These are phyloP conservation scores for Pangasius djambal DNA, from an alignment of 2,797 vertebrate species.

Conservation along the genomic window DNA sequence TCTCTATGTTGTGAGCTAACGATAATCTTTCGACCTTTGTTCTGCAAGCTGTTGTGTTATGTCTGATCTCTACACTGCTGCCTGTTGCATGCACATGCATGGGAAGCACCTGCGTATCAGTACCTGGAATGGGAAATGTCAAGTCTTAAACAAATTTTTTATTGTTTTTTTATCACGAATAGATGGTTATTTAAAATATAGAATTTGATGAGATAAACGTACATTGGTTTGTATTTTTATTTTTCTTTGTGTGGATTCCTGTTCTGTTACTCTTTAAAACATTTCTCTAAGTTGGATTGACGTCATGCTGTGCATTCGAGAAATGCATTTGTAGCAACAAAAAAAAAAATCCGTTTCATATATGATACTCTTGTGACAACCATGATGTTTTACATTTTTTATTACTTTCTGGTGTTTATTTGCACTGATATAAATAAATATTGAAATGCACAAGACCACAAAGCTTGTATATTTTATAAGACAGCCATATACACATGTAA, in stretches of 20 bases:
- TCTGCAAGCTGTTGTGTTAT: slow-evolving; percentile 80
- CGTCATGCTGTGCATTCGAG: slow-evolving; percentile 75
- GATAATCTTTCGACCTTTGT: slow-evolving; percentile 75
- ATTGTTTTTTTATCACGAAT: slow-evolving; percentile 60
- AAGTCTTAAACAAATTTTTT: slow-evolving; percentile 80
- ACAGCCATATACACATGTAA: neutral
- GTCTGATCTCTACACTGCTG: slow-evolving; percentile 83
- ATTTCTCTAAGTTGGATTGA: slow-evolving; percentile 65
- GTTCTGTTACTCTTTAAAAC: slow-evolving; percentile 76
- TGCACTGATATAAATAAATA: slow-evolving; percentile 87
- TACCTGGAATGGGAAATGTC: slow-evolving; percentile 78
- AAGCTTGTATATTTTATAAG: neutral
- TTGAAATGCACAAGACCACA: slow-evolving; percentile 77
- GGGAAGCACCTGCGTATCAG: slow-evolving; percentile 82
- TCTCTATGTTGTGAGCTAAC: slow-evolving; percentile 96
- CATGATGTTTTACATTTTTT: slow-evolving; percentile 76
- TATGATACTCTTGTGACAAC: slow-evolving; percentile 76
- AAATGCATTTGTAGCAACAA: slow-evolving; percentile 76
- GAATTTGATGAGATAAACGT: slow-evolving; percentile 75
- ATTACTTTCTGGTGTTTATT: slow-evolving; percentile 82
- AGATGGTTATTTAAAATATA: slow-evolving; percentile 68
- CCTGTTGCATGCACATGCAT: slow-evolving; percentile 86
- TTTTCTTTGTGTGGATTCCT: slow-evolving; percentile 61
- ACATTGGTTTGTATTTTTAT: slow-evolving; percentile 75
- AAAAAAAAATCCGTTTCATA: slow-evolving; percentile 66